Conservation (phyloP, 2,888 invertebrate species). For the Mythimna loreyi region DNA sequence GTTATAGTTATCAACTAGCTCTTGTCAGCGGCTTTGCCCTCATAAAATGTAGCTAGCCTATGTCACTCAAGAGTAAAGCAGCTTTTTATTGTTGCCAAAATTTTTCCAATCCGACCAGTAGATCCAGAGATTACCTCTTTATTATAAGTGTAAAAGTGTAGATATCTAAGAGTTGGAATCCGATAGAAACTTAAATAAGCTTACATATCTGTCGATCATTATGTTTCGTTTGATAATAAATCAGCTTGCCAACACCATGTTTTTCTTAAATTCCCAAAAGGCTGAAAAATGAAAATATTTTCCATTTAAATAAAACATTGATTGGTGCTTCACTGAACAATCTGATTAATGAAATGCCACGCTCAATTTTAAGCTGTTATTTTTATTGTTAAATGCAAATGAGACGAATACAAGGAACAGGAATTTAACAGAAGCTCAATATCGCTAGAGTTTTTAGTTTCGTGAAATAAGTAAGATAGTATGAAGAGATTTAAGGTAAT, state of each 20-base stretch:
- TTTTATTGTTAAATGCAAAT: conserved; percentile 60
- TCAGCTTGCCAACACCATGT: no score
- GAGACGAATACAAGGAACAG: background rate
- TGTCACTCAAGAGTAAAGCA: no score
- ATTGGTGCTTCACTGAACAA: conserved; percentile 51
- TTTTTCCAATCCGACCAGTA: no score
- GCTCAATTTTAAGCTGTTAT: conserved; percentile 41
- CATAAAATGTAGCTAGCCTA: no score
- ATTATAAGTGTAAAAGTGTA: no score
- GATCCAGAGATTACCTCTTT: no score
- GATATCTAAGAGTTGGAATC: background rate
- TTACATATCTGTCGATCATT: background rate
- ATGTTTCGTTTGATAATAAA: background rate
- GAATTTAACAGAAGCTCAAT: conserved; percentile 36
- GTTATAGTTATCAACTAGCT: no score
- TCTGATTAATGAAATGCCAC: conserved; percentile 44
- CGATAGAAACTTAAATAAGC: background rate
- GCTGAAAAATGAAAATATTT: conserved; percentile 29
- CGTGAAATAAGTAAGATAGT: no score
- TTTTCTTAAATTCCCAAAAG: conserved; percentile 4
- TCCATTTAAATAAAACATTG: conserved; percentile 35
- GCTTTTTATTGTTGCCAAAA: no score
- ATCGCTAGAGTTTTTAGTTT: background rate
- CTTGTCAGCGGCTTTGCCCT: no score
- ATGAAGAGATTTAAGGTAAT: no score